Evolutionary conservation across 2,888 invertebrate genomes (phyloP).

Genomic region (Lobophora halterata): DNA sequence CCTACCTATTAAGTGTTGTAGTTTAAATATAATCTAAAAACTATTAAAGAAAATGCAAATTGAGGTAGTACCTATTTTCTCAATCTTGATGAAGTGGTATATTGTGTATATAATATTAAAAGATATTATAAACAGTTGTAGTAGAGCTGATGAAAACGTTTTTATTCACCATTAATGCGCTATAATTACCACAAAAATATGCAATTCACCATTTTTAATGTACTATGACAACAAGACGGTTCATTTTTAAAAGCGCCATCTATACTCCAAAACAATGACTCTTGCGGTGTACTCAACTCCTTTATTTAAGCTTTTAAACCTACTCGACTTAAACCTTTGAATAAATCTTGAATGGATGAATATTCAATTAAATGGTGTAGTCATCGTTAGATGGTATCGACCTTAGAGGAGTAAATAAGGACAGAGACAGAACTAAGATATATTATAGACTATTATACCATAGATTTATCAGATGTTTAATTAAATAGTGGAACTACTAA

Average conservation of each 20-base stretch:
- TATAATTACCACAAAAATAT: too few relatives aligned
- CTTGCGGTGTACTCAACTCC: background rate
- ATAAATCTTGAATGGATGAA: conserved; percentile 26
- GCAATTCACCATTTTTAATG: conserved; percentile 14
- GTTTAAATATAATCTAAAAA: too few relatives aligned
- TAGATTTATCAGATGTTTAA: too few relatives aligned
- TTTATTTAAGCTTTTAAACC: conserved; percentile 30
- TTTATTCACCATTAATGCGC: too few relatives aligned
- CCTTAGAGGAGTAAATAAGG: conserved; percentile 34
- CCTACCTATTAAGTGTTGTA: too few relatives aligned
- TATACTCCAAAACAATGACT: conserved; percentile 2
- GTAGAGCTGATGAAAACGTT: conserved; percentile 14
- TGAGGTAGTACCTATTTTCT: too few relatives aligned
- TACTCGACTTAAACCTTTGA: conserved; percentile 37
- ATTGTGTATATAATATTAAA: background rate
- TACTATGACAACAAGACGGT: conserved; percentile 11
- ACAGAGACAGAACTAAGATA: too few relatives aligned
- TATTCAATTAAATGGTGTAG: conserved; percentile 64
- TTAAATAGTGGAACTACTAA: too few relatives aligned
- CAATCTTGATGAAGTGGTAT: too few relatives aligned
- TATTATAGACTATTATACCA: background rate
- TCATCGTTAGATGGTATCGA: conserved; percentile 61
- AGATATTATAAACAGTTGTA: conserved; percentile 3
- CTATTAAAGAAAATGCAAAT: too few relatives aligned
- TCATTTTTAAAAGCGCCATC: conserved; percentile 1